Evolutionary conservation across 2,888 invertebrate species (phyloP).

Genomic region (Drosophila colorata): DNA sequence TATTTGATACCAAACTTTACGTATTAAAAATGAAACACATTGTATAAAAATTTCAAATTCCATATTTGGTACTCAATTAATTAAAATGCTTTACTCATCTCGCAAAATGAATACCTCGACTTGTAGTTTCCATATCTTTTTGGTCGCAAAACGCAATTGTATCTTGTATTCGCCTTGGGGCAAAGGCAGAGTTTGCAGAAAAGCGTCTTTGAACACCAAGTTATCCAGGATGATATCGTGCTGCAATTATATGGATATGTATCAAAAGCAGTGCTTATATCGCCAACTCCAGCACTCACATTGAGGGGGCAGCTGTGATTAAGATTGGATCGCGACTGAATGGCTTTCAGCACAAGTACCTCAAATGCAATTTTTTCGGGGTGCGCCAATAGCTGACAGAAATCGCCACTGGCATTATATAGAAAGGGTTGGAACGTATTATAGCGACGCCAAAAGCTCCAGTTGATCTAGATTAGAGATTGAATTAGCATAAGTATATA

Average conservation of each 20-base stretch:
- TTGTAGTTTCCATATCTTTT: constrained; percentile 14
- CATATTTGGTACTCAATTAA: background rate
- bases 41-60: constrained; percentile 33
- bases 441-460: constrained; percentile 40
- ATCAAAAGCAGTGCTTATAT: no score
- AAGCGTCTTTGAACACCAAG: constrained; percentile 36
- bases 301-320: constrained; percentile 41
- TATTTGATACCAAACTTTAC: constrained; percentile 46
- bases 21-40: constrained; percentile 58
- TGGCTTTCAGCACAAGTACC: constrained; percentile 14
- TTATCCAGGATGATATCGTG: constrained; percentile 41
- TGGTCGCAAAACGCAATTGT: constrained; percentile 18
- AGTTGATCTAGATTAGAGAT: constrained; percentile 36
- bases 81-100: constrained; percentile 11
- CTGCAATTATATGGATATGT: constrained; percentile 14
- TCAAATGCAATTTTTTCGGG: constrained; percentile 20
- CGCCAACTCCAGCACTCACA: constrained; percentile 18
- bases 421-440: constrained; percentile 40
- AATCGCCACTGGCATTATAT: constrained; percentile 25
- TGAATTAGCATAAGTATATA: background rate
- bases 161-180: constrained; percentile 47
- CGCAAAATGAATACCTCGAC: constrained; percentile 19
- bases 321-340: constrained; percentile 21
- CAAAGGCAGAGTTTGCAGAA: constrained; percentile 34
- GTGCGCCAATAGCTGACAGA: constrained; percentile 30